Evolutionary conservation across 2,888 invertebrate genomes (phyloP).

Genomic region (Psylliodes chrysocephalus): DNA sequence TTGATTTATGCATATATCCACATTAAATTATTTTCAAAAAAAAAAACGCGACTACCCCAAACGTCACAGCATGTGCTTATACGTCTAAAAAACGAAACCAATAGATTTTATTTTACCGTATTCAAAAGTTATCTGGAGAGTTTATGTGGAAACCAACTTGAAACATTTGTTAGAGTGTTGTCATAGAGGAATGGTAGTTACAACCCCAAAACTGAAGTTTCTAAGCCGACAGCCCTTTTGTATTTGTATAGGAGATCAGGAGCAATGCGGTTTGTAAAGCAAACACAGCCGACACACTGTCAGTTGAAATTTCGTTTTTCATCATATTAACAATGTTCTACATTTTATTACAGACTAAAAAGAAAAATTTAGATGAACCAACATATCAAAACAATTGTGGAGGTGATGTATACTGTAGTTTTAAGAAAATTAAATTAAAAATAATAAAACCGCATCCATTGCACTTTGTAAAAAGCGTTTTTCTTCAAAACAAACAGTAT

Average conservation of each 20-base stretch:
- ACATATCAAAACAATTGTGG: no score
- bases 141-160: slow-evolving; percentile 16
- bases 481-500: no score
- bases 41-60: not conserved
- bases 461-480: no score
- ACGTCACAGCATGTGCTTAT: not conserved
- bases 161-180: slow-evolving; percentile 25
- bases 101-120: slow-evolving; percentile 25
- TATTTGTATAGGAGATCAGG: slow-evolving; percentile 14
- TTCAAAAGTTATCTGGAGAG: slow-evolving; percentile 13
- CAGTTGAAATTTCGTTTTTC: not conserved
- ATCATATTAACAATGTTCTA: not conserved
- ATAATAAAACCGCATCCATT: no score
- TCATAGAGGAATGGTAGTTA: slow-evolving; percentile 25
- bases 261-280: slow-evolving; percentile 14
- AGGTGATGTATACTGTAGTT: no score
- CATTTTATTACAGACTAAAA: no score
- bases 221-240: slow-evolving; percentile 13
- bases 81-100: slow-evolving; percentile 16
- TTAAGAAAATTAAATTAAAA: no score
- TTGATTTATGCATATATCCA: no score
- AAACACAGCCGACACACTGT: slow-evolving; percentile 6
- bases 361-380: no score
- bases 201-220: slow-evolving; percentile 19
- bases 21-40: no score